These are phyloP conservation scores for Coelopa frigida DNA, from an alignment of 1,140 invertebrate species.

Conservation along the genomic window DNA sequence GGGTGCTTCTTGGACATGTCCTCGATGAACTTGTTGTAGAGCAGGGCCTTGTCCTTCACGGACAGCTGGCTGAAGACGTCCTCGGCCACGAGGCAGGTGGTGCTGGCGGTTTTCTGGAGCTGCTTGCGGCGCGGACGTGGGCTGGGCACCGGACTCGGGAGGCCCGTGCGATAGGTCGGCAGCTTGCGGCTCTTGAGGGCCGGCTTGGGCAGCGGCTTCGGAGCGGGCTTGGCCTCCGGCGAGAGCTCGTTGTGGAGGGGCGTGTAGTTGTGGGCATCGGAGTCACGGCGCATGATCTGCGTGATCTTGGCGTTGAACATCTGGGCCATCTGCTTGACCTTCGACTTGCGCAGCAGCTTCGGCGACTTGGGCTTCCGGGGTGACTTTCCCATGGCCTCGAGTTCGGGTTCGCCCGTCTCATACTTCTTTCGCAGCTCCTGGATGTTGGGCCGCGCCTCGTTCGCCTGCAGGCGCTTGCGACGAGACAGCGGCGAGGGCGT, in stretches of 20 bases:
- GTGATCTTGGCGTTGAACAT: conserved; percentile 32
- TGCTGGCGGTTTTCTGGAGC: conserved; percentile 5
- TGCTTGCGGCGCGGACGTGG: not conserved
- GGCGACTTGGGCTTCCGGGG: conserved; percentile 4
- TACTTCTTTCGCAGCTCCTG: conserved; percentile 9
- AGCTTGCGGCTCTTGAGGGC: not conserved
- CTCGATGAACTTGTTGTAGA: conserved; percentile 36
- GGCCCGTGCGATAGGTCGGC: not conserved
- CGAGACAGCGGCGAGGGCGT: not conserved
- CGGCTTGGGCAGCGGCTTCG: conserved; percentile 5
- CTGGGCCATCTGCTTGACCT: conserved; percentile 36
- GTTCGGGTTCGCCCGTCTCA: not conserved
- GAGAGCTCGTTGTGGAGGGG: conserved; percentile 24
- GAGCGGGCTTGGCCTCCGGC: conserved; percentile 5
- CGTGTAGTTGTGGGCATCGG: conserved; percentile 19
- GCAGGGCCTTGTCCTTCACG: conserved; percentile 34
- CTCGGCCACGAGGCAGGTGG: conserved; percentile 32
- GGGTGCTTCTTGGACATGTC: conserved; percentile 36
- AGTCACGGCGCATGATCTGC: conserved; percentile 20
- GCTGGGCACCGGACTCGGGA: conserved; percentile 8
- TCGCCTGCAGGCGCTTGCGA: not conserved
- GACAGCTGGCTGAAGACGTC: conserved; percentile 36
- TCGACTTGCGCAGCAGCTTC: conserved; percentile 14
- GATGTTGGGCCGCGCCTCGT: not conserved
- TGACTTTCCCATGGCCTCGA: not conserved